Conservation (phyloP, 2,888 invertebrate species). For the Cantharis rufa region DNA sequence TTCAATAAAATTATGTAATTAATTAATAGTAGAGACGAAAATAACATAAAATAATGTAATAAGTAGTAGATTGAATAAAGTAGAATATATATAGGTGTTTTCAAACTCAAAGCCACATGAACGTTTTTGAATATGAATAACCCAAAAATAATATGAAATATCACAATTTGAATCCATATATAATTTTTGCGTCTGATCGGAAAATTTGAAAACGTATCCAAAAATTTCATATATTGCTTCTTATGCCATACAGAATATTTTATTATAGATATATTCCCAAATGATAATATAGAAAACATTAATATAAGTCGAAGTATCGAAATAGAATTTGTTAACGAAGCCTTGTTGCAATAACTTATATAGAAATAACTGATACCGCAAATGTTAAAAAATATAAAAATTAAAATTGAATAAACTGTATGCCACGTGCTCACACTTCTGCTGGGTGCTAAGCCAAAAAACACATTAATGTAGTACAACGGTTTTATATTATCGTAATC, state of each 20-base stretch:
- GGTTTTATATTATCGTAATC: background rate
- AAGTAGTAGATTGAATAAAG: background rate
- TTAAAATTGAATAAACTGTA: background rate
- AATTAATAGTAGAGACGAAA: background rate
- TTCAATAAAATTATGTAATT: background rate
- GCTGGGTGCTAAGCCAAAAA: background rate
- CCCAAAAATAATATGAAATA: background rate
- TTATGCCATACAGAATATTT: background rate
- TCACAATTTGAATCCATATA: background rate
- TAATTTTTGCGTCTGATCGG: background rate
- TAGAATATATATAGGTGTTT: background rate
- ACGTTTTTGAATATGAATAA: background rate
- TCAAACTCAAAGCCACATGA: fast-evolving
- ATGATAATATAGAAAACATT: background rate
- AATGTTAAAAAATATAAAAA: background rate
- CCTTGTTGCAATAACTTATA: background rate
- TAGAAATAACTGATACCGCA: background rate
- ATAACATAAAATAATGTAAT: background rate
- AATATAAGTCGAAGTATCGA: background rate
- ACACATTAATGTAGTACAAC: background rate
- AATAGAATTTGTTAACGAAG: background rate
- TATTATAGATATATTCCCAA: background rate
- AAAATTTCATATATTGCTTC: background rate
- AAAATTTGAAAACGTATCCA: background rate
- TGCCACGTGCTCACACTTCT: background rate